A percentile compares a stretch with the other conserved stretches of the same genome.
phyloP scores from a whole-genome alignment of 2,888 invertebrate genomes.

The Empis livida region DNA sequence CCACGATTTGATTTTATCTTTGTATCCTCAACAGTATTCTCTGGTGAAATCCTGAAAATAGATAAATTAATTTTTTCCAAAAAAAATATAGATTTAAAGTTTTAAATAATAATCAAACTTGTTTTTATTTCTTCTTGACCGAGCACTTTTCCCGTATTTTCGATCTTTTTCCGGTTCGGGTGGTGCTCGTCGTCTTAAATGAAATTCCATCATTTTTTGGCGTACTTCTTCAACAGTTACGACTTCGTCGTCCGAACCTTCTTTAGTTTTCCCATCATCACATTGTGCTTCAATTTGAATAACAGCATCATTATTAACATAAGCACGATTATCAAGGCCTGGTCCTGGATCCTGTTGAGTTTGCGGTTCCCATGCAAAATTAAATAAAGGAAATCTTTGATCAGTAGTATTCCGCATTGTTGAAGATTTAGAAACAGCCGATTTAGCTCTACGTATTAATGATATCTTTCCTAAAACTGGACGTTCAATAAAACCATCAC shows the following conservation, averaged over 20 bases:
- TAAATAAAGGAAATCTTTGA: slow-evolving; percentile 8
- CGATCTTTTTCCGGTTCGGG: slow-evolving; percentile 25
- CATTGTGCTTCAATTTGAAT: slow-evolving; percentile 28
- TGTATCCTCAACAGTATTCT: slow-evolving; percentile 22
- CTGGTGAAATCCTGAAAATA: slow-evolving; percentile 26
- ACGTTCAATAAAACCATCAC: slow-evolving; percentile 38
- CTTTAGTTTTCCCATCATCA: slow-evolving; percentile 25
- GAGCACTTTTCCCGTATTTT: slow-evolving; percentile 26
- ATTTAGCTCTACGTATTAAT: slow-evolving; percentile 51
- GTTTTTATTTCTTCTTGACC: slow-evolving; percentile 29
- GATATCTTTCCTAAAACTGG: slow-evolving; percentile 55
- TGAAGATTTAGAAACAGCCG: slow-evolving; percentile 36
- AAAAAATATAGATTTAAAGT: neutral
- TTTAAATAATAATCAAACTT: slow-evolving; percentile 4
- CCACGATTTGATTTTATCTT: slow-evolving; percentile 22
- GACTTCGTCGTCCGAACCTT: slow-evolving; percentile 22
- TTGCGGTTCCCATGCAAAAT: slow-evolving; percentile 14
- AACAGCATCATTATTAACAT: slow-evolving; percentile 12
- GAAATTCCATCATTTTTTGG: slow-evolving; percentile 33
- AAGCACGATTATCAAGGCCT: slow-evolving; percentile 6
- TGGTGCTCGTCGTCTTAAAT: slow-evolving; percentile 29
- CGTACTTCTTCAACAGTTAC: slow-evolving; percentile 33
- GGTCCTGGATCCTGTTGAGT: neutral
- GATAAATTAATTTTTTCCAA: neutral
- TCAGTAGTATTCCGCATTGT: slow-evolving; percentile 1